A percentile compares a stretch with the other conserved stretches of the same genome.
Evolutionary conservation across 1,140 invertebrate species (phyloP).

Genomic region (Caerostris extrusa): DNA sequence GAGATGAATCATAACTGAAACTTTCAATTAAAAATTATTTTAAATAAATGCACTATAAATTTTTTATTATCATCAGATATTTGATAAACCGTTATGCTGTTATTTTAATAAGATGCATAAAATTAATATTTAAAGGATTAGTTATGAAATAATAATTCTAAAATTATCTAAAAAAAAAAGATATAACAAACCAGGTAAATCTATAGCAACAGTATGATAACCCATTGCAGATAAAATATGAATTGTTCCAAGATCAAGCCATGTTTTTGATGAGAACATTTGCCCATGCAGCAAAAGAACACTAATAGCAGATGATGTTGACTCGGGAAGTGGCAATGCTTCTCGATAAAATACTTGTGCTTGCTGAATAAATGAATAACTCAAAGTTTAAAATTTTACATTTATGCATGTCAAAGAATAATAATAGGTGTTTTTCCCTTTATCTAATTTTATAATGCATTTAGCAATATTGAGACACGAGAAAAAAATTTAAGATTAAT

Average conservation of each 20-base stretch:
- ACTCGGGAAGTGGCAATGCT: constrained; percentile 38
- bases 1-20: too few species aligned
- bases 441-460: not conserved
- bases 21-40: too few species aligned
- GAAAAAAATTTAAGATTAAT: not conserved
- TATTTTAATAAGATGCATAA: too few species aligned
- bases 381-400: not conserved
- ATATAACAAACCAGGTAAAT: constrained; percentile 81
- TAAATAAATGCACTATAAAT: too few species aligned
- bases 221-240: constrained; percentile 81
- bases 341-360: constrained; percentile 68
- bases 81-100: too few species aligned
- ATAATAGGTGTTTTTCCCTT: not conserved
- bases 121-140: too few species aligned
- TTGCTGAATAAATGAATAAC: constrained; percentile 36
- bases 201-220: constrained; percentile 81
- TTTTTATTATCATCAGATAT: too few species aligned
- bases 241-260: constrained; percentile 81
- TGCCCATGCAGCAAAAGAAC: constrained; percentile 82
- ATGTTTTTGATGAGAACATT: constrained; percentile 81
- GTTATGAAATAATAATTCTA: too few species aligned
- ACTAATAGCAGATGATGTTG: not conserved
- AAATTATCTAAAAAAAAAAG: not conserved
- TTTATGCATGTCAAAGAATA: not conserved
- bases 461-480: not conserved